Percentiles rank a stretch among this genome's conserved stretches.
Evolutionary conservation across 2,113 vertebrate genomes (phyloP).

Genomic region (Leptodactylus fuscus): DNA sequence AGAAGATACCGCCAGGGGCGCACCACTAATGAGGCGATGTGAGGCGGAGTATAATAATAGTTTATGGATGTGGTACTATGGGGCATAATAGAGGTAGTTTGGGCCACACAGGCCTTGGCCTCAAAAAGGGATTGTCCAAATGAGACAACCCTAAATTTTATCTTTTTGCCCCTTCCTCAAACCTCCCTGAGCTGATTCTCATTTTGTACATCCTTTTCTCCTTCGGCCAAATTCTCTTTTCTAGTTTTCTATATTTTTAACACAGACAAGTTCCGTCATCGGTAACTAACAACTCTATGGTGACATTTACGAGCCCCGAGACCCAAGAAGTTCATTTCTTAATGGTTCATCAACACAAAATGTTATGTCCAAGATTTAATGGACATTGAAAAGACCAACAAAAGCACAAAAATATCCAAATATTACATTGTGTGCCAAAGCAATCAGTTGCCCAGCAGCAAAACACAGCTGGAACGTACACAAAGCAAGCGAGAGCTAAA

Average conservation of each 20-base stretch:
- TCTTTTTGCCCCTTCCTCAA: no score
- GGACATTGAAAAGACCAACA: slow-evolving; percentile 29
- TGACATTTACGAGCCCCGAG: not conserved
- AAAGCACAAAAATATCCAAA: slow-evolving; percentile 32
- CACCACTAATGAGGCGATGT: no score
- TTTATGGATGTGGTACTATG: no score
- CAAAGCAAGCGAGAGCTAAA: slow-evolving; percentile 35
- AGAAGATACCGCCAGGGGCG: no score
- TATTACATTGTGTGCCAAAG: slow-evolving; percentile 24
- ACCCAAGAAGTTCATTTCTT: not conserved
- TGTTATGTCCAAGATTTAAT: slow-evolving; percentile 22
- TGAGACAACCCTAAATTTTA: no score
- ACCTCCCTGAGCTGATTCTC: no score
- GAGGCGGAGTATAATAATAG: no score
- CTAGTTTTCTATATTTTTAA: not conserved
- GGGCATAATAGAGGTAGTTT: no score
- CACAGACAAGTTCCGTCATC: not conserved
- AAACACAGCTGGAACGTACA: slow-evolving; percentile 23
- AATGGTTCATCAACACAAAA: not conserved
- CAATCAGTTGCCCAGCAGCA: slow-evolving; percentile 21
- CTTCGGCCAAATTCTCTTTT: not conserved
- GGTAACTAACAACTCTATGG: not conserved
- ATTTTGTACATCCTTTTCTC: no score
- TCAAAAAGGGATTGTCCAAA: no score
- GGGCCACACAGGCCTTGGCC: no score